phyloP scores from a whole-genome alignment of 2,113 vertebrate species.

The Phalacrocorax carbo region DNA sequence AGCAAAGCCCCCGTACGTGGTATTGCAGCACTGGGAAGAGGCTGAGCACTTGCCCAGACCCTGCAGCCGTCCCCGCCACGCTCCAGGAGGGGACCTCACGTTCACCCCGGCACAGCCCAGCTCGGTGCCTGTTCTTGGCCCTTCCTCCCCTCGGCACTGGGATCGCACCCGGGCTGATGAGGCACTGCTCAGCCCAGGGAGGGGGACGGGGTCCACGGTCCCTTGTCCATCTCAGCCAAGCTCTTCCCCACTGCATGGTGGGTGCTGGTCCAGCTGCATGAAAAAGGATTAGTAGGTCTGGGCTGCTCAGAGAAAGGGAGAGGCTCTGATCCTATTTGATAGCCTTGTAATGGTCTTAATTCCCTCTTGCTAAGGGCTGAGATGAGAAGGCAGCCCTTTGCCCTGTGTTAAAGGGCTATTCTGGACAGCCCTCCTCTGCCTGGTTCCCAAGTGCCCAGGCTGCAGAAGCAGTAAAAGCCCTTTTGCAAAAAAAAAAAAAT shows the following conservation, averaged over 20 bases:
- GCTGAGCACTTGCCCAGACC: accelerated
- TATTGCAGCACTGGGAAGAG: background rate
- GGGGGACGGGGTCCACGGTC: accelerated
- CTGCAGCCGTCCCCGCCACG: accelerated
- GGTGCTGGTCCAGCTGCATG: background rate
- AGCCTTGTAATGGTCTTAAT: constrained; percentile 45
- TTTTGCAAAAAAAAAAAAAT: background rate
- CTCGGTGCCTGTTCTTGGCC: background rate
- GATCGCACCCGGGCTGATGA: too few species aligned
- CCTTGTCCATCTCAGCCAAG: background rate
- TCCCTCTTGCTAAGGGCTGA: background rate
- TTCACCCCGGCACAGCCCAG: accelerated
- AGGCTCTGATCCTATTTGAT: constrained; percentile 32
- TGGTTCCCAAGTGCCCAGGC: accelerated
- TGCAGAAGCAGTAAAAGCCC: background rate
- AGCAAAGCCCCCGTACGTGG: accelerated
- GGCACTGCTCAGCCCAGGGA: accelerated
- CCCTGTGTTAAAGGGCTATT: background rate
- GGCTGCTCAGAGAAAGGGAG: constrained; percentile 4
- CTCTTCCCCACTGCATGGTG: background rate
- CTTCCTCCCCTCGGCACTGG: background rate
- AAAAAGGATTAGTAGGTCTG: constrained; percentile 35
- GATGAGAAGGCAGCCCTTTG: background rate
- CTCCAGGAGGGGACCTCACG: accelerated
- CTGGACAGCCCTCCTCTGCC: background rate